phyloP scores from a whole-genome alignment of 2,888 invertebrate species.

The Melinopterus prodromus region DNA sequence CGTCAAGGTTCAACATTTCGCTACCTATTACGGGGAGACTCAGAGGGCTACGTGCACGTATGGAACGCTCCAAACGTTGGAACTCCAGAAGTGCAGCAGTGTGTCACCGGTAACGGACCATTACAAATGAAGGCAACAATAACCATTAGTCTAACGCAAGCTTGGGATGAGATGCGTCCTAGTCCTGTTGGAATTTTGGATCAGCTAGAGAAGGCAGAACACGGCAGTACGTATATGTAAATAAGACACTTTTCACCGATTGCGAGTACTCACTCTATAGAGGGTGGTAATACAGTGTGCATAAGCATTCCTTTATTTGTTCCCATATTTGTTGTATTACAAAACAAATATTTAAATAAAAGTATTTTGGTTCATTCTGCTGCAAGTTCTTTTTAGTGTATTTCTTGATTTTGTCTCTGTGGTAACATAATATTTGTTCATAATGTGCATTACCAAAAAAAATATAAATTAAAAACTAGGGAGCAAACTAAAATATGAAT shows the following conservation, averaged over 20 bases:
- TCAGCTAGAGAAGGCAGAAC: conserved; percentile 79
- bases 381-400: too few relatives aligned
- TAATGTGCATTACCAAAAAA: too few relatives aligned
- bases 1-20: conserved; percentile 73
- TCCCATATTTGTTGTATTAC: too few relatives aligned
- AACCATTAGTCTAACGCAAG: conserved; percentile 82
- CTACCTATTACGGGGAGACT: conserved; percentile 86
- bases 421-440: too few relatives aligned
- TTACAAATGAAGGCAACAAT: conserved; percentile 75
- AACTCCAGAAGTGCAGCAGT: conserved; percentile 68
- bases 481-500: too few relatives aligned
- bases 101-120: conserved; percentile 51
- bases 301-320: too few relatives aligned
- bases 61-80: conserved; percentile 91
- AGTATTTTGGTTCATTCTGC: too few relatives aligned
- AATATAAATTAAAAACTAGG: too few relatives aligned
- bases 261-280: background rate
- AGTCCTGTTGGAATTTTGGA: conserved; percentile 92
- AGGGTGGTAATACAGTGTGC: too few relatives aligned
- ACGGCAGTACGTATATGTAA: conserved; percentile 33
- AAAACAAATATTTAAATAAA: too few relatives aligned
- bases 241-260: background rate
- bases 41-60: conserved; percentile 86
- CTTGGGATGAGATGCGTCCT: conserved; percentile 89
- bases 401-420: too few relatives aligned